A percentile compares a stretch with the other conserved stretches of the same genome.
These are phyloP conservation scores for Pristionchus maxplancki DNA, from an alignment of 2,888 invertebrate genomes.

Conservation along the genomic window DNA sequence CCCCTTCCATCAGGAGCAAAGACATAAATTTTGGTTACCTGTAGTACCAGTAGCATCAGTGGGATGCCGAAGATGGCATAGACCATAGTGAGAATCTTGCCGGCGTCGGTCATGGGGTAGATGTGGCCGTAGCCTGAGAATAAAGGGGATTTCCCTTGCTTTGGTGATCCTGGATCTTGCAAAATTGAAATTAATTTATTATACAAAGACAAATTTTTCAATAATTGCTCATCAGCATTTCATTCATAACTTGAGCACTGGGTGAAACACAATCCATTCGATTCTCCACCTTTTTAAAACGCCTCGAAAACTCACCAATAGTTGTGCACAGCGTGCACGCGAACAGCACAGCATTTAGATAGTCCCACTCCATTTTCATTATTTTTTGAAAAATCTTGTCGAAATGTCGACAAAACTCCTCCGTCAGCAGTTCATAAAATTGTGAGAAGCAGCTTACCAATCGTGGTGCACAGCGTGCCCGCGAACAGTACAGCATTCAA, in stretches of 20 bases:
- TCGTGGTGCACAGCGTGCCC: constrained; percentile 55
- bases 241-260: no score
- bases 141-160: no score
- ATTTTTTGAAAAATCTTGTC: no score
- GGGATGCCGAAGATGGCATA: constrained; percentile 71
- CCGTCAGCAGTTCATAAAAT: no score
- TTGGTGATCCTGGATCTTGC: no score
- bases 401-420: no score
- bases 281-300: not conserved
- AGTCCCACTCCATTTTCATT: constrained; percentile 71
- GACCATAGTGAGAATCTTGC: constrained; percentile 67
- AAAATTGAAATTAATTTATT: no score
- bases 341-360: constrained; percentile 67
- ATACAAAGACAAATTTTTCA: no score
- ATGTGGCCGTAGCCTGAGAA: constrained; percentile 67
- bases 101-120: constrained; percentile 67
- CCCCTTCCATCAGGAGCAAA: no score
- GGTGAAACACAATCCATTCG: no score
- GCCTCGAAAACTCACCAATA: constrained; percentile 55
- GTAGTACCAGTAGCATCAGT: constrained; percentile 63
- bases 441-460: constrained; percentile 56
- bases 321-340: constrained; percentile 60
- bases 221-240: no score
- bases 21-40: no score
- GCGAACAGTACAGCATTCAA: not conserved